Conservation (phyloP, 1,140 invertebrate species). For the Pygmarrhopalites habei region DNA sequence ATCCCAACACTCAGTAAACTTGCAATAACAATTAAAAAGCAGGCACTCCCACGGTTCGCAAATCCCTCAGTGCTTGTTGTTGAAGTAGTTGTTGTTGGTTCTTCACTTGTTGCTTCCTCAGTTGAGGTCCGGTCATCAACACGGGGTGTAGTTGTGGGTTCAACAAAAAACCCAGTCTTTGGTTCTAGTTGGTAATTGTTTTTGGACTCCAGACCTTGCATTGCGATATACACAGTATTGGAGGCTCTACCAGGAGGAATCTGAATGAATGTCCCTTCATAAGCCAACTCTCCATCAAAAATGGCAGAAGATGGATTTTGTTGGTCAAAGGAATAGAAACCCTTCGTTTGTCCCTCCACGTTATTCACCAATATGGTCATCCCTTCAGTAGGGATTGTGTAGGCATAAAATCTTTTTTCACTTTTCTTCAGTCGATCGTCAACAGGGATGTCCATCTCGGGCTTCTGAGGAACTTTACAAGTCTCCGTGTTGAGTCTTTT, state of each 20-base stretch:
- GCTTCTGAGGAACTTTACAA: constrained; percentile 8
- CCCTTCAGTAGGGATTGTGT: background rate
- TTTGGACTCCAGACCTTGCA: background rate
- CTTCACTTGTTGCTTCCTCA: too few species aligned
- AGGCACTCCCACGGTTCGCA: too few species aligned
- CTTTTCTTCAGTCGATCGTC: background rate
- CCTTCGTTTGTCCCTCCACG: background rate
- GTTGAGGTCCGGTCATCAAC: too few species aligned
- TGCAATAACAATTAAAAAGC: too few species aligned
- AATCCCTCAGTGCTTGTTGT: too few species aligned
- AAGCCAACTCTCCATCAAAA: constrained; percentile 3
- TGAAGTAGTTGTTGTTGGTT: too few species aligned
- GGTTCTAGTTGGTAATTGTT: constrained; percentile 2
- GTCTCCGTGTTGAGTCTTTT: background rate
- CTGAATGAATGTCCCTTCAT: background rate
- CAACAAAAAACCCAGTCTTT: background rate
- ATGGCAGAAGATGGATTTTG: constrained; percentile 2
- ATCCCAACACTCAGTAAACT: too few species aligned
- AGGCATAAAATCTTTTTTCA: background rate
- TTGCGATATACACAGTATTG: background rate
- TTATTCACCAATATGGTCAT: background rate
- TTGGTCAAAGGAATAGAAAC: background rate
- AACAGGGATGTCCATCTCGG: background rate
- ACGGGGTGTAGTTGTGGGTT: background rate
- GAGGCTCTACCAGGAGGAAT: background rate